Conservation (phyloP, 2,888 invertebrate genomes). For the Masnerella sp. region DNA sequence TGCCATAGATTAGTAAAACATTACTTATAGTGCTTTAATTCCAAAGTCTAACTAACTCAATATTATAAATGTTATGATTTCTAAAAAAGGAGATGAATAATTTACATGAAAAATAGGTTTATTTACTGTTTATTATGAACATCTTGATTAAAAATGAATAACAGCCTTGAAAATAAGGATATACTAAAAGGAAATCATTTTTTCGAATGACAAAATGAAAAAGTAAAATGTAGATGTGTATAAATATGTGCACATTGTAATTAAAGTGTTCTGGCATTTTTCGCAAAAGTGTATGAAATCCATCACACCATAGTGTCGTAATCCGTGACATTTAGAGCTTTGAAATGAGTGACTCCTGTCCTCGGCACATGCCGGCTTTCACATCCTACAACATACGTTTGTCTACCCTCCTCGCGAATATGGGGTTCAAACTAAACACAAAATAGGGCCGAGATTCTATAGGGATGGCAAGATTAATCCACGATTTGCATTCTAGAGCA, state of each 20-base stretch:
- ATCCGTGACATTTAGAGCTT: slow-evolving; percentile 63
- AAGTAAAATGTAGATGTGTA: background rate
- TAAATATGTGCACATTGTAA: slow-evolving; percentile 1
- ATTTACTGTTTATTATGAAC: too few relatives aligned
- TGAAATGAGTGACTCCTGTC: slow-evolving; percentile 74
- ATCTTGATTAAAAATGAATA: too few relatives aligned
- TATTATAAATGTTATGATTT: too few relatives aligned
- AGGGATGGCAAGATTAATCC: slow-evolving; percentile 76
- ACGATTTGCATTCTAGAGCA: slow-evolving; percentile 77
- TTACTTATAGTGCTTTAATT: too few relatives aligned
- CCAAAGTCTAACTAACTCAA: too few relatives aligned
- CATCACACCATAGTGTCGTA: slow-evolving; percentile 48
- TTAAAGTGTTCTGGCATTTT: slow-evolving; percentile 14
- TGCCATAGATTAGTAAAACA: too few relatives aligned
- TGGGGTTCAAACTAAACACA: slow-evolving; percentile 63
- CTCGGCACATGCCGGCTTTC: slow-evolving; percentile 72
- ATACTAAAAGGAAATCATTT: too few relatives aligned
- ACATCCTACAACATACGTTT: slow-evolving; percentile 66
- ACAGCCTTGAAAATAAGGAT: too few relatives aligned
- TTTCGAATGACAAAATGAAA: background rate
- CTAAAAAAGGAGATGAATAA: too few relatives aligned
- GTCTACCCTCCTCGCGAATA: slow-evolving; percentile 66
- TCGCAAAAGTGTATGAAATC: slow-evolving; percentile 27
- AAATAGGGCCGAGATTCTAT: slow-evolving; percentile 64
- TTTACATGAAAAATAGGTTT: too few relatives aligned